Percentiles rank a stretch among this genome's conserved stretches.
phyloP scores from a whole-genome alignment of 2,888 invertebrate species.

The Himalopsyche japonica region DNA sequence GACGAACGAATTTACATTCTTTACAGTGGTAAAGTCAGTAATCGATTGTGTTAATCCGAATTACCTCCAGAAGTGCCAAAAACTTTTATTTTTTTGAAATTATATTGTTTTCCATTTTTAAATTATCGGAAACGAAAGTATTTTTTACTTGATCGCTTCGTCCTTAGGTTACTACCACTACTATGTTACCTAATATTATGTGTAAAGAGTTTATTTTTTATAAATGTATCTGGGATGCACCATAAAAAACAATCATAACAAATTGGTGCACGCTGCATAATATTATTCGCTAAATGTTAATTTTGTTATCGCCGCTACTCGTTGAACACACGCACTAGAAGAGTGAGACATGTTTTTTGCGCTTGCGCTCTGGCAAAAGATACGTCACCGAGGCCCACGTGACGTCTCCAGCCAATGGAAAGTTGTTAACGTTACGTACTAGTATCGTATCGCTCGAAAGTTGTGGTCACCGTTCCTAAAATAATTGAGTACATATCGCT shows the following conservation, averaged over 20 bases:
- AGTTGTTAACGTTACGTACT: slow-evolving; percentile 43
- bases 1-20: background rate
- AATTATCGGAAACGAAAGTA: background rate
- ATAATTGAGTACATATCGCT: slow-evolving; percentile 37
- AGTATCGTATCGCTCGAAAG: slow-evolving; percentile 34
- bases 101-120: background rate
- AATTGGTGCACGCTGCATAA: background rate
- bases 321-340: background rate
- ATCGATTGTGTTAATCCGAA: too few species aligned
- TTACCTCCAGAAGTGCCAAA: too few species aligned
- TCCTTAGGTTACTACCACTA: too few species aligned
- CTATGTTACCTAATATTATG: too few species aligned
- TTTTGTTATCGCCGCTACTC: background rate
- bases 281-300: background rate
- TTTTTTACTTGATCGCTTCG: background rate
- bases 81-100: background rate
- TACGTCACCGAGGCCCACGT: slow-evolving; percentile 31
- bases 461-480: slow-evolving; percentile 40
- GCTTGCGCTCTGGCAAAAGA: slow-evolving; percentile 22
- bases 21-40: too few species aligned
- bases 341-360: background rate
- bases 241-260: background rate
- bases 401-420: slow-evolving; percentile 25
- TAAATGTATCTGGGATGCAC: background rate
- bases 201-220: background rate